Base-by-base conservation (phyloP, 1,140 invertebrate genomes). In the Drosophila insularis region DNA sequence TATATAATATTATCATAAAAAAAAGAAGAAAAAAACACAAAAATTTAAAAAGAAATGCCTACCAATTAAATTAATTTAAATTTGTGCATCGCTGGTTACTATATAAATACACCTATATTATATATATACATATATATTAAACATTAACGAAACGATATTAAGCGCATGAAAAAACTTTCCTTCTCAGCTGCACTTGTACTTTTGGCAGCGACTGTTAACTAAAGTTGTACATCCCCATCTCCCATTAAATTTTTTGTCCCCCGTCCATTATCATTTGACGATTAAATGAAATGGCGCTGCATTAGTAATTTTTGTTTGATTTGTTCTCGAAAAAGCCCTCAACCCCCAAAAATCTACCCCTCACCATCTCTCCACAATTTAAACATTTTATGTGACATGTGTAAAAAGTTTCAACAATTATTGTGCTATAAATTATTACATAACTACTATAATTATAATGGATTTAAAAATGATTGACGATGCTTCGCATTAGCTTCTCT, bases 111-210 rank as follows among this genome's bases (percentile, higher is more conserved):
- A 71, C 53, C 8, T 68, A 80, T 71, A 66, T 58, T 59, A 75
- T 65, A 76, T 61, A 76, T 61, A 68, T 53, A 56, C 63, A 68
- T 65, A 72, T 46, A 64, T 74, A 74, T 65, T 74, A 50, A 50
- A 62, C 69, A 80, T 78, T 80, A 75, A 78, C 66, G 54, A 82
- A 80, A 81, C 68, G 80, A 82, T 82, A 82, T 87, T 87, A 81
- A 73, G 63, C 35, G 64, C 50, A 56, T 50, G 54, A 64, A 60
- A 61, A 50, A 50, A 50, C 43, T 50, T 50, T 50, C 21, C 43
- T 61, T 56, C 56, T 77, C 63, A 74, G 63, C 72, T 84, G 68
- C 76, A 75, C 68, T 68, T 68, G 68, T 71, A 80, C 39, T 65
- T 71, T 67, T 80, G 27, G 55, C 75, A 31, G 71, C 66, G 73